Conservation (phyloP, 2,113 vertebrate species). For the Siphamia tubifer region DNA sequence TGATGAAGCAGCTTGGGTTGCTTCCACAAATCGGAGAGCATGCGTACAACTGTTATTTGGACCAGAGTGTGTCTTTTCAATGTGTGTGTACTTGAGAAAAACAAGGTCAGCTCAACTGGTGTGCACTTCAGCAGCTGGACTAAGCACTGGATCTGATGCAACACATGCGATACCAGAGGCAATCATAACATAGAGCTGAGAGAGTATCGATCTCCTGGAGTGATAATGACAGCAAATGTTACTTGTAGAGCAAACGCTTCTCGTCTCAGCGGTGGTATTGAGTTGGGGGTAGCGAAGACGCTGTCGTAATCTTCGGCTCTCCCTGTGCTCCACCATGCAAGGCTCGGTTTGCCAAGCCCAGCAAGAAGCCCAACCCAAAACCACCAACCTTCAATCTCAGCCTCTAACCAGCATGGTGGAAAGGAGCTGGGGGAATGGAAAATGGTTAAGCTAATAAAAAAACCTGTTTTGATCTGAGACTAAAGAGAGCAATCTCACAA, state of each 20-base stretch:
- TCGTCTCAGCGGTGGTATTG: slow-evolving; percentile 13
- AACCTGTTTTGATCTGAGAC: slow-evolving; percentile 16
- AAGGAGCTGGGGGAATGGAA: slow-evolving; percentile 21
- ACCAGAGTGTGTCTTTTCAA: background rate
- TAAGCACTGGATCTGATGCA: slow-evolving; percentile 77
- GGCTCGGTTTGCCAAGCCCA: slow-evolving; percentile 51
- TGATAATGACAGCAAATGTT: slow-evolving; percentile 12
- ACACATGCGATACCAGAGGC: slow-evolving; percentile 66
- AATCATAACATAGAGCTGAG: slow-evolving; percentile 33
- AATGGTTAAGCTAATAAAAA: slow-evolving; percentile 25
- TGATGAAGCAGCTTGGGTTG: background rate
- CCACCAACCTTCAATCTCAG: slow-evolving; percentile 55
- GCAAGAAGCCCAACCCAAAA: slow-evolving; percentile 65
- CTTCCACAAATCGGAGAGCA: slow-evolving; percentile 12
- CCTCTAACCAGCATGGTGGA: slow-evolving; percentile 9
- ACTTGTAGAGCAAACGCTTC: background rate
- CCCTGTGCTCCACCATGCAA: slow-evolving; percentile 33
- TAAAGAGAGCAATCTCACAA: slow-evolving; percentile 8
- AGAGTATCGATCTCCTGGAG: slow-evolving; percentile 40
- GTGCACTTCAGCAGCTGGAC: slow-evolving; percentile 67
- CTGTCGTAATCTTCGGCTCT: slow-evolving; percentile 26
- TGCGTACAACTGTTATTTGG: background rate
- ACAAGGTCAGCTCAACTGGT: slow-evolving; percentile 56
- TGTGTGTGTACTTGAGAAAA: slow-evolving; percentile 5
- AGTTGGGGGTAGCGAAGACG: background rate